Conservation (phyloP, 2,113 vertebrate genomes). For the Uria aalge region DNA sequence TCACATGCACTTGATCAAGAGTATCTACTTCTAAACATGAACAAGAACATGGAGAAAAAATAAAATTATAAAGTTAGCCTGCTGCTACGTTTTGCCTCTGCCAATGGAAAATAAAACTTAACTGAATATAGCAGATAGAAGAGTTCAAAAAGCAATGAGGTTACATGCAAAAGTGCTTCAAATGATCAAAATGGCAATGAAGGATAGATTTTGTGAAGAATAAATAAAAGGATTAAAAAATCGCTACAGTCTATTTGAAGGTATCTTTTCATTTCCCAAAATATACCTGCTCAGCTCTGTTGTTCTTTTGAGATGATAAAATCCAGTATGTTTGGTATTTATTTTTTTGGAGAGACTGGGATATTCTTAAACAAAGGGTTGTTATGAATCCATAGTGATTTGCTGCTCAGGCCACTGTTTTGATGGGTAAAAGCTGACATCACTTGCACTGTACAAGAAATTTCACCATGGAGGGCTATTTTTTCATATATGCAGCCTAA, state of each 20-base stretch:
- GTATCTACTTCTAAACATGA: background rate
- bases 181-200: background rate
- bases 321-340: background rate
- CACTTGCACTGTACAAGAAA: background rate
- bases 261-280: background rate
- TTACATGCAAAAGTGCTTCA: background rate
- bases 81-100: background rate
- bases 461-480: background rate
- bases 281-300: background rate
- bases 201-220: background rate
- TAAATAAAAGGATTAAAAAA: background rate
- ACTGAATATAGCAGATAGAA: background rate
- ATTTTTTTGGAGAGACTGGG: background rate
- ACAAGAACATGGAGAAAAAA: background rate
- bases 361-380: background rate
- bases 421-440: background rate
- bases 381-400: background rate
- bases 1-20: background rate
- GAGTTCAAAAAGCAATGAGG: background rate
- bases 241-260: background rate
- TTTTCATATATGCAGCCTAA: background rate
- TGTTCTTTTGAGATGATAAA: background rate
- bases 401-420: background rate
- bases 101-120: background rate
- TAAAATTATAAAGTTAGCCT: background rate